phyloP scores from a whole-genome alignment of 2,113 vertebrate genomes.

The Donacobius atricapilla region DNA sequence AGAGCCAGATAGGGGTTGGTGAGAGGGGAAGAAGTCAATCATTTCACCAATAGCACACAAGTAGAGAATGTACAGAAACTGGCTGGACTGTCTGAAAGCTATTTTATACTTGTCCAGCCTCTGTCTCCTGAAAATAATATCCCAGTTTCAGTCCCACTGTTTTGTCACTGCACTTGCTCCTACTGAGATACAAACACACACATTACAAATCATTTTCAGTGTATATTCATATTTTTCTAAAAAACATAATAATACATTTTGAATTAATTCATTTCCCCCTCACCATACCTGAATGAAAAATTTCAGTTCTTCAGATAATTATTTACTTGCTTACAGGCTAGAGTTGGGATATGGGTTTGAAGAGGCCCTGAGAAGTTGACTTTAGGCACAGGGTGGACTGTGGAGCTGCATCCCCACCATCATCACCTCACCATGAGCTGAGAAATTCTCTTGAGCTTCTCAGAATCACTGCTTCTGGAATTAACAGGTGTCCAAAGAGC shows the following conservation, averaged over 20 bases:
- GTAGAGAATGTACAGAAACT: background rate
- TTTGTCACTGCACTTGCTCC: background rate
- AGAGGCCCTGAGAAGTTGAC: background rate
- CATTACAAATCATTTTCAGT: background rate
- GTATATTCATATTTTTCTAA: background rate
- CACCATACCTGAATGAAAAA: background rate
- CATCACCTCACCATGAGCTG: background rate
- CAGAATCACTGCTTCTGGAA: background rate
- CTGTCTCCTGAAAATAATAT: background rate
- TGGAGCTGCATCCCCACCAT: background rate
- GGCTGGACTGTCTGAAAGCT: background rate
- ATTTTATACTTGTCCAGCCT: background rate
- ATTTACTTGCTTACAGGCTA: background rate
- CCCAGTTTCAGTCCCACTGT: background rate
- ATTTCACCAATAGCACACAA: background rate
- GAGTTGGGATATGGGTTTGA: background rate
- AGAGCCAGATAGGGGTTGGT: accelerated
- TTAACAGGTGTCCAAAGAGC: background rate
- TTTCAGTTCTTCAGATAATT: background rate
- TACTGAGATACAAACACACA: background rate
- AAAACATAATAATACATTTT: background rate
- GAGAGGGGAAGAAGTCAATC: background rate
- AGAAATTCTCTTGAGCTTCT: background rate
- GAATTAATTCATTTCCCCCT: background rate
- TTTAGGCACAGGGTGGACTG: accelerated